phyloP scores from a whole-genome alignment of 2,113 vertebrate genomes.

The Arizona elegans region DNA sequence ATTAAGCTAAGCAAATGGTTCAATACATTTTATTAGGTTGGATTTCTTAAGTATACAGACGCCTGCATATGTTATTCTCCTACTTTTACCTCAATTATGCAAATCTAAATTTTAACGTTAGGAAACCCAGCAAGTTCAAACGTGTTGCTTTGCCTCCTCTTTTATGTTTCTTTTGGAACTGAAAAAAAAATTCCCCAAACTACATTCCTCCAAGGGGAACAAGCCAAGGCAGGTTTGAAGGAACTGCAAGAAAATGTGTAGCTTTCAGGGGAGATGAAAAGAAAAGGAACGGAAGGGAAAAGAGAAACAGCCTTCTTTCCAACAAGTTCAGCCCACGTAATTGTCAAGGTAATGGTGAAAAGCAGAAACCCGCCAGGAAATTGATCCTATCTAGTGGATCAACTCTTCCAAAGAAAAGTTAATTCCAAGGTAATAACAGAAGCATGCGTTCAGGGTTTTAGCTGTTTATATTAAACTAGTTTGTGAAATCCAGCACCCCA shows the following conservation, averaged over 20 bases:
- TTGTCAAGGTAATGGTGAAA: not conserved
- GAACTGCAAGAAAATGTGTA: not conserved
- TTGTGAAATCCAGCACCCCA: not conserved
- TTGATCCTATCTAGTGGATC: not conserved
- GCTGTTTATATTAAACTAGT: not conserved
- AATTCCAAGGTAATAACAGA: not conserved
- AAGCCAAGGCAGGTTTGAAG: conserved; percentile 56
- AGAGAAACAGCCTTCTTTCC: conserved; percentile 30
- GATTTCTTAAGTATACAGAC: conserved; percentile 36
- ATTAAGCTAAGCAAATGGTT: not conserved
- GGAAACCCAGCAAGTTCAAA: conserved; percentile 59
- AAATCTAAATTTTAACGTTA: conserved; percentile 43
- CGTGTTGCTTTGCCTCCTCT: conserved; percentile 49
- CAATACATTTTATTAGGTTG: not conserved
- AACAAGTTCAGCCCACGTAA: conserved; percentile 21
- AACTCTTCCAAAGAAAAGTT: conserved; percentile 7
- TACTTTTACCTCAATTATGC: not conserved
- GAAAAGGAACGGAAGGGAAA: not conserved
- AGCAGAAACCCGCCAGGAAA: conserved; percentile 11
- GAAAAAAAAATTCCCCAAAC: conserved; percentile 58
- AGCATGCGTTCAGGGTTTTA: not conserved
- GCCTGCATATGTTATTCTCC: conserved; percentile 49
- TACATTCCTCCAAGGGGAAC: conserved; percentile 37
- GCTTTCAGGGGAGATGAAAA: conserved; percentile 23
- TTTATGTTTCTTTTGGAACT: conserved; percentile 43